A percentile compares a stretch with the other conserved stretches of the same genome.
Conservation (phyloP, 2,888 invertebrate genomes). For the Leucoma salicis region DNA sequence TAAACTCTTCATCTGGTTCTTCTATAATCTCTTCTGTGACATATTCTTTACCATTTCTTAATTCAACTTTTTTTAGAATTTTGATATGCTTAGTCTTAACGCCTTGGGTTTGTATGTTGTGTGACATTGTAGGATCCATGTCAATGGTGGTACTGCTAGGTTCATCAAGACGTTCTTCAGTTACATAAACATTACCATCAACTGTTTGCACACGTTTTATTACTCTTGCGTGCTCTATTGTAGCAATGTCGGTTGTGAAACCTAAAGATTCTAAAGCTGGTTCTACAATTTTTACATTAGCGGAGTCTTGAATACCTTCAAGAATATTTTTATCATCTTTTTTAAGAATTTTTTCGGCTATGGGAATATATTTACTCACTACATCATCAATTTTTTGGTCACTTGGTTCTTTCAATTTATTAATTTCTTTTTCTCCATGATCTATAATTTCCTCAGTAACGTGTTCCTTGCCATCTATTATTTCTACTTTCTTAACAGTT, state of each 20-base stretch:
- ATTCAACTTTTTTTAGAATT: slow-evolving; percentile 86
- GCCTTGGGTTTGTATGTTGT: slow-evolving; percentile 53
- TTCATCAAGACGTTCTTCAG: slow-evolving; percentile 87
- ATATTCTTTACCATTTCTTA: slow-evolving; percentile 90
- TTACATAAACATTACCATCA: slow-evolving; percentile 88
- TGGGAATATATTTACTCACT: background rate
- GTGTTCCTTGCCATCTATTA: slow-evolving; percentile 92
- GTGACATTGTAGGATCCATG: slow-evolving; percentile 41
- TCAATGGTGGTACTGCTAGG: slow-evolving; percentile 74
- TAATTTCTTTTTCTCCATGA: slow-evolving; percentile 89
- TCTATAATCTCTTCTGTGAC: slow-evolving; percentile 90
- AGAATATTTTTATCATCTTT: slow-evolving; percentile 92
- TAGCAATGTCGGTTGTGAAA: background rate
- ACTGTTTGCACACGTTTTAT: slow-evolving; percentile 84
- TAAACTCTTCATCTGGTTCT: slow-evolving; percentile 83
- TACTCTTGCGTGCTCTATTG: slow-evolving; percentile 12
- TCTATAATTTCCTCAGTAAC: slow-evolving; percentile 91
- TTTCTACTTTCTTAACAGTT: slow-evolving; percentile 30
- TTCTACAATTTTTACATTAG: slow-evolving; percentile 82
- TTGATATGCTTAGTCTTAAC: slow-evolving; percentile 65
- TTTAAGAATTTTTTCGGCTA: slow-evolving; percentile 73
- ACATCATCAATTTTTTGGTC: background rate
- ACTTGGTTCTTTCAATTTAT: too few species aligned
- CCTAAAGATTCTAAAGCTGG: background rate
- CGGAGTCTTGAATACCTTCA: slow-evolving; percentile 92